Evolutionary conservation across 2,113 vertebrate species (phyloP).

Genomic region (Mastomys natalensis): DNA sequence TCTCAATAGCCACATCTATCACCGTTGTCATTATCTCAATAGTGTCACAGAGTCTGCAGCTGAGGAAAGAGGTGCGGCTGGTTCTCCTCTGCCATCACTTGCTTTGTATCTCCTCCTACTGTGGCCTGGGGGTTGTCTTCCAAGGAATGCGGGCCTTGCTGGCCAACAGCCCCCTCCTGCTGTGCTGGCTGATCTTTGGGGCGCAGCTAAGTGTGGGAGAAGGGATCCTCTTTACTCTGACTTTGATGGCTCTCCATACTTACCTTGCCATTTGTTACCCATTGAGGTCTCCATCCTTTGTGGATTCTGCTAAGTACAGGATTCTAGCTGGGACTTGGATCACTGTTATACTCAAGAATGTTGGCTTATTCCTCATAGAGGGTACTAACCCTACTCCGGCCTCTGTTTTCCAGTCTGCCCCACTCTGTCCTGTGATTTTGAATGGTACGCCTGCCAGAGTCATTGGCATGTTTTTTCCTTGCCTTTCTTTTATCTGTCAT

Average conservation of each 20-base stretch:
- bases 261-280: slow-evolving; percentile 82
- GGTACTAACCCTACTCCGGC: background rate
- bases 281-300: slow-evolving; percentile 54
- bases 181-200: slow-evolving; percentile 83
- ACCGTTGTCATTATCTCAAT: slow-evolving; percentile 71
- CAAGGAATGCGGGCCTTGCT: slow-evolving; percentile 65
- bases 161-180: slow-evolving; percentile 57
- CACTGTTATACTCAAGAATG: slow-evolving; percentile 61
- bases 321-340: slow-evolving; percentile 58
- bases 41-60: slow-evolving; percentile 65
- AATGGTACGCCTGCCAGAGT: slow-evolving; percentile 31
- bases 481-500: slow-evolving; percentile 72
- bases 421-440: slow-evolving; percentile 66
- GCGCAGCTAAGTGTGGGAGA: slow-evolving; percentile 80
- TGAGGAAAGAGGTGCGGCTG: slow-evolving; percentile 74
- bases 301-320: slow-evolving; percentile 40
- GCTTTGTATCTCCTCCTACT: slow-evolving; percentile 80
- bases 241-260: slow-evolving; percentile 82
- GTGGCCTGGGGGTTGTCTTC: slow-evolving; percentile 71
- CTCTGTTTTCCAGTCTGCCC: slow-evolving; percentile 43
- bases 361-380: slow-evolving; percentile 67
- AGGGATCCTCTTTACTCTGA: slow-evolving; percentile 82
- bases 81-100: slow-evolving; percentile 83
- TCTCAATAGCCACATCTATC: slow-evolving; percentile 75
- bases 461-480: slow-evolving; percentile 74